Evolutionary conservation across 2,797 vertebrate species (phyloP).

Genomic region (Periparus ater): DNA sequence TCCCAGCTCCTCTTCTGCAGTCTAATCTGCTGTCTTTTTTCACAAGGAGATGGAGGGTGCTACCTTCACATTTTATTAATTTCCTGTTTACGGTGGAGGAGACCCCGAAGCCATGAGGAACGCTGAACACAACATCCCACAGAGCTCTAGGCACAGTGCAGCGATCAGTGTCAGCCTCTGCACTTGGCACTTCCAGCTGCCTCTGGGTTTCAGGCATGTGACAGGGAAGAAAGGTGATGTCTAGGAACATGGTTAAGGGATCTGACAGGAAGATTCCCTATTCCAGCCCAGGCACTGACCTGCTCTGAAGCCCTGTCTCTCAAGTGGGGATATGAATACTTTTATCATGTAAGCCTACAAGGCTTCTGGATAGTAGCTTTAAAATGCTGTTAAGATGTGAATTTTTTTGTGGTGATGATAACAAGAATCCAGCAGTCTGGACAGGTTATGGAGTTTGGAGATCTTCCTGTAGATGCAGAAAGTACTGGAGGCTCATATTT

Average conservation of each 20-base stretch:
- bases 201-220: background rate
- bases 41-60: background rate
- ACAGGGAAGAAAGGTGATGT: background rate
- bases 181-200: background rate
- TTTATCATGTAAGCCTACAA: background rate
- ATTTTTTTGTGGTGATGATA: background rate
- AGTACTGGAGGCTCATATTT: background rate
- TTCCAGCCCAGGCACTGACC: background rate
- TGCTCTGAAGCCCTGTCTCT: background rate
- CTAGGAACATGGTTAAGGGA: background rate
- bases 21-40: background rate
- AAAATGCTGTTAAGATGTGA: background rate
- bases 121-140: background rate
- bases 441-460: background rate
- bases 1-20: background rate
- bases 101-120: background rate
- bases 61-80: conserved; percentile 4
- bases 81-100: background rate
- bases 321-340: background rate
- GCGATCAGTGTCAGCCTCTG: background rate
- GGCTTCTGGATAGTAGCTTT: background rate
- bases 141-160: background rate
- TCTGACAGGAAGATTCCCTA: background rate
- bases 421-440: background rate
- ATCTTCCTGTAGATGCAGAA: background rate